Evolutionary conservation across 30 jellyfish, hydroid and myxozoan species (phyloP).

Genomic region (Hydractinia symbiolongicarpus): DNA sequence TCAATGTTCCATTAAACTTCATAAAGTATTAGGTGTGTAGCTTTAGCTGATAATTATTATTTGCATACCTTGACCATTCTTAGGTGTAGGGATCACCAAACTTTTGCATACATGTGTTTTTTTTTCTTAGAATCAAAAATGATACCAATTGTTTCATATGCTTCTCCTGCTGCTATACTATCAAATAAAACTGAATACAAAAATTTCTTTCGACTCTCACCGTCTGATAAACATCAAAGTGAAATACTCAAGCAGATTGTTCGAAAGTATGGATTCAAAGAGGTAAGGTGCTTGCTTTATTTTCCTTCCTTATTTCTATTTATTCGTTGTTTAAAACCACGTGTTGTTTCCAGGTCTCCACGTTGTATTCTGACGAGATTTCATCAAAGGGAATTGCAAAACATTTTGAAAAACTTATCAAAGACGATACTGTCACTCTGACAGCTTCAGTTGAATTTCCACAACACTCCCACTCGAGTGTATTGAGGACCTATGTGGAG

Average conservation of each 20-base stretch:
- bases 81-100: not conserved
- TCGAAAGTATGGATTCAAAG: slow-evolving; percentile 62
- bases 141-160: slow-evolving; percentile 79
- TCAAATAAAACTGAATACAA: slow-evolving; percentile 60
- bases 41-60: not conserved
- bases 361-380: slow-evolving; percentile 45
- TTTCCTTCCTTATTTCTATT: not conserved
- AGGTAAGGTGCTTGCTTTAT: slow-evolving; percentile 39
- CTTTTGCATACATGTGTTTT: not conserved
- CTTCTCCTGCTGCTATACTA: slow-evolving; percentile 62
- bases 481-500: slow-evolving; percentile 26
- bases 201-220: slow-evolving; percentile 72
- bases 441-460: slow-evolving; percentile 37
- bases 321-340: not conserved
- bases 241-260: slow-evolving; percentile 49
- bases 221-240: slow-evolving; percentile 55
- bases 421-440: slow-evolving; percentile 35
- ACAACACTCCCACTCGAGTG: slow-evolving; percentile 26
- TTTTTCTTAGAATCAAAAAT: not conserved
- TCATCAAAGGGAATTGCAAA: slow-evolving; percentile 49
- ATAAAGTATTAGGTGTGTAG: slow-evolving; percentile 61
- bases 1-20: slow-evolving; percentile 69
- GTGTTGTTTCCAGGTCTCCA: slow-evolving; percentile 50
- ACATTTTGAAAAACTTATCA: slow-evolving; percentile 28
- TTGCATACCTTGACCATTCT: not conserved